Percentiles rank a stretch among this genome's conserved stretches.
Conservation (phyloP, 2,888 invertebrate genomes). For the Notocelia uddmanniana region DNA sequence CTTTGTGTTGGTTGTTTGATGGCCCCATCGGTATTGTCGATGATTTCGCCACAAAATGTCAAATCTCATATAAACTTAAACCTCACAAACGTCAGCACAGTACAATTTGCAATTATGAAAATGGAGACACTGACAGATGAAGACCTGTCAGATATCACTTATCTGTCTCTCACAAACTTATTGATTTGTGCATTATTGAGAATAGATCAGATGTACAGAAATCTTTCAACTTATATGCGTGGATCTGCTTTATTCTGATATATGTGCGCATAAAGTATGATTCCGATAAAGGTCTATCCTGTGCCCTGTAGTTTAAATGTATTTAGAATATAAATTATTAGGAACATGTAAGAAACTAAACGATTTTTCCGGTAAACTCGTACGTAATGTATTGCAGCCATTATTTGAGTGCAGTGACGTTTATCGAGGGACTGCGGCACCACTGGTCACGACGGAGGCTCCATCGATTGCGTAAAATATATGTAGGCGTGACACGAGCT, state of each 20-base stretch:
- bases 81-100: too few species aligned
- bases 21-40: too few species aligned
- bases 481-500: neutral
- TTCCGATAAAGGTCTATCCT: neutral
- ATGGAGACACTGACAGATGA: too few species aligned
- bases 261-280: neutral
- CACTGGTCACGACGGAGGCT: conserved; percentile 27
- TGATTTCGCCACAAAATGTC: too few species aligned
- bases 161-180: too few species aligned
- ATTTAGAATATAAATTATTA: conserved; percentile 1
- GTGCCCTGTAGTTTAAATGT: neutral
- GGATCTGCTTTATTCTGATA: too few species aligned
- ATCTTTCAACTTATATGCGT: neutral
- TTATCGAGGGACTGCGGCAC: conserved; percentile 38
- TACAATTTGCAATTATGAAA: too few species aligned
- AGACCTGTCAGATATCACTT: too few species aligned
- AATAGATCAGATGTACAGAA: too few species aligned
- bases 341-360: neutral
- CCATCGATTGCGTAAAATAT: conserved; percentile 32
- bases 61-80: too few species aligned
- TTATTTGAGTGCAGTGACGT: conserved; percentile 39
- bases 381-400: conserved; percentile 36
- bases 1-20: too few species aligned
- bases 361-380: conserved; percentile 26
- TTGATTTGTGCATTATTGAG: too few species aligned